These are phyloP conservation scores for Peromyscus nudipes DNA, from an alignment of 2,797 vertebrate genomes.

Conservation along the genomic window DNA sequence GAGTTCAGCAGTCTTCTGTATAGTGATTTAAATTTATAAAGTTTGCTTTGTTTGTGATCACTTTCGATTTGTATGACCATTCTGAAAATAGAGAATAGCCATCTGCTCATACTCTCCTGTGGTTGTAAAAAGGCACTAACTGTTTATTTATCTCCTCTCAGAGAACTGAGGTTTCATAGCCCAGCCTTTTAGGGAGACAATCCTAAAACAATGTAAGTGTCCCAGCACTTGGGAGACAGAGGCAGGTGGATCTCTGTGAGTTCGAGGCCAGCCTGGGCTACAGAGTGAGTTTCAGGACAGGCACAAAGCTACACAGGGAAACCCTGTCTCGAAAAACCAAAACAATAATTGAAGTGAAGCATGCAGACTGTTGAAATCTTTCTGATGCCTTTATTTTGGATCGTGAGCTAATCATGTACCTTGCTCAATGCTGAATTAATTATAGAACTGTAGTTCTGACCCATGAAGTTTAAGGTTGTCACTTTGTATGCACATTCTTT, in stretches of 20 bases:
- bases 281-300: background rate
- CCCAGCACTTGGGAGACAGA: background rate
- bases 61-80: background rate
- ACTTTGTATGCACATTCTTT: background rate
- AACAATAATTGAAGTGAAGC: background rate
- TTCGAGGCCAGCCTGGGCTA: background rate
- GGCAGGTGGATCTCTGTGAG: background rate
- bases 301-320: background rate
- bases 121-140: background rate
- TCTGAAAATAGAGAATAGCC: background rate
- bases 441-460: background rate
- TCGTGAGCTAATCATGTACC: background rate
- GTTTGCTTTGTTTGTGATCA: background rate
- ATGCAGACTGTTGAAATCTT: background rate
- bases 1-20: background rate
- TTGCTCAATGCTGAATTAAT: background rate
- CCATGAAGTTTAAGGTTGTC: background rate
- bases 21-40: background rate
- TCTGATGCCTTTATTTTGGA: background rate
- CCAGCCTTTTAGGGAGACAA: background rate
- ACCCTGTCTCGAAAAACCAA: background rate
- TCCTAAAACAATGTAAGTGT: background rate
- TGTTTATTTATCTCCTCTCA: background rate
- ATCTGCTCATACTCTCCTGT: background rate
- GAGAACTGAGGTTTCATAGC: conserved; percentile 20